Base-by-base conservation (phyloP, 2,113 vertebrate species). In the Eptesicus fuscus region DNA sequence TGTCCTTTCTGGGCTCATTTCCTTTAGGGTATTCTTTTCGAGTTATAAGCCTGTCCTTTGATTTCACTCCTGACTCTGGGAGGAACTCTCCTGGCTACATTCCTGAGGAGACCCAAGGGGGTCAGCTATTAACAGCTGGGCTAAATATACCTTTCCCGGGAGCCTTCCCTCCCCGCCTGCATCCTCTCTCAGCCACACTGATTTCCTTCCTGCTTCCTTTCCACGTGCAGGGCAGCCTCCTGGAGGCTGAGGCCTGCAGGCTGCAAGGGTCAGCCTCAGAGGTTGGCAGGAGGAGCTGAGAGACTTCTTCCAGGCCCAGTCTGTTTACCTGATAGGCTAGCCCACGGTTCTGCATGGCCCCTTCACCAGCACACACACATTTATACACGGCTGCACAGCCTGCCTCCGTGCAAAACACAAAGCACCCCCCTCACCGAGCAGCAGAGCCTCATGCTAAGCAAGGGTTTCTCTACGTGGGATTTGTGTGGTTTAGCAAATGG, bases 1-100 rank as follows among this genome's bases (percentile, higher is more conserved):
- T 32, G 20, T 47, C 44, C 47, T 37, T 96, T 89, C 90, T 40
- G 10, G 77, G 73, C 67, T 92, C 79, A 90, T 84, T 94, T 92
- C 70, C 61, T 85, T 82, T 40, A 85, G 67, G 77, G 37, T 42
- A 37, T 42, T 95, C n/a, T 79, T 85, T 96, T 70, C 10, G 18
- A 51, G 32, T 56, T 59, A n/a, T 69, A 67, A 82, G 51, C 40
- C 53, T n/a, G 25, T n/a, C 9, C 0, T 1, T 40, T 77, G 91
- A 40, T 42, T 85, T 90, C 49, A 22, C 61, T 82, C 37, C 13
- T 1, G 1, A 11, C 10, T 61, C 5, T 35, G 40, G 35, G 17
- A 12, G 35, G 63, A 82, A 69, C 42, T 42, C 73, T 35, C 25
- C 74, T 7, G 59, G 28, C n/a, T 90, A 22, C 51, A 8, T 80